phyloP scores from a whole-genome alignment of 1,140 invertebrate genomes.

The Tenebrio molitor region DNA sequence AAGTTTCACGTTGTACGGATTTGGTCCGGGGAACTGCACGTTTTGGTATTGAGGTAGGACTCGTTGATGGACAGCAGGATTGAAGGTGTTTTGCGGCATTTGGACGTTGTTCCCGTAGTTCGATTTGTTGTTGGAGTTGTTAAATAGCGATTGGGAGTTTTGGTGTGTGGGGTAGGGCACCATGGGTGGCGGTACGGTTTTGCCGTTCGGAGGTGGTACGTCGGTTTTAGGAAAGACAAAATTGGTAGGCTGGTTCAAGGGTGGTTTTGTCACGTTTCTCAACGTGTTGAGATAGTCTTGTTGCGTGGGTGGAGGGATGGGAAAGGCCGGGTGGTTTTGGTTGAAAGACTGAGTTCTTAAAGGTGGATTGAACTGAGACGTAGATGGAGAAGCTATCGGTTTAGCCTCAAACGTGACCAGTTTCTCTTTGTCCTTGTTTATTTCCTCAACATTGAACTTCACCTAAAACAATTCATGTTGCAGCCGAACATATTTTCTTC shows the following conservation, averaged over 20 bases:
- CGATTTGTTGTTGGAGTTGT: not conserved
- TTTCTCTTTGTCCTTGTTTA: slow-evolving; percentile 53
- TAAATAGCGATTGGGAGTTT: not conserved
- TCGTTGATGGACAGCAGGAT: not conserved
- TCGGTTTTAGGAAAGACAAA: slow-evolving; percentile 53
- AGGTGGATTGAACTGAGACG: slow-evolving; percentile 45
- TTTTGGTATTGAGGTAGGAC: slow-evolving; percentile 41
- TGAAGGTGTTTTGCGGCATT: not conserved
- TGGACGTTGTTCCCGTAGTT: not conserved
- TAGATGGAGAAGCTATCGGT: slow-evolving; percentile 7
- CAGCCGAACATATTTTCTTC: too few relatives aligned
- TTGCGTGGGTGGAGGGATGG: slow-evolving; percentile 39
- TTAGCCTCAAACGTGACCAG: slow-evolving; percentile 36
- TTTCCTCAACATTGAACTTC: slow-evolving; percentile 61
- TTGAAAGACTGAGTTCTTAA: slow-evolving; percentile 54
- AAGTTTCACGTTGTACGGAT: slow-evolving; percentile 41
- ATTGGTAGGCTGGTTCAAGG: slow-evolving; percentile 52
- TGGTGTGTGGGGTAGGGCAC: not conserved
- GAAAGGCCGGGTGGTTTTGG: slow-evolving; percentile 54
- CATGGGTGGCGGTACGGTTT: slow-evolving; percentile 22
- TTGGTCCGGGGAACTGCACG: slow-evolving; percentile 22
- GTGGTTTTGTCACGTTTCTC: slow-evolving; percentile 49
- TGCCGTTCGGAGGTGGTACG: slow-evolving; percentile 35
- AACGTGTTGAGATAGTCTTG: slow-evolving; percentile 53
- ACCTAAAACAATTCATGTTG: slow-evolving; percentile 55